Evolutionary conservation across 2,888 invertebrate species (phyloP).

Genomic region (Eilema caniola): DNA sequence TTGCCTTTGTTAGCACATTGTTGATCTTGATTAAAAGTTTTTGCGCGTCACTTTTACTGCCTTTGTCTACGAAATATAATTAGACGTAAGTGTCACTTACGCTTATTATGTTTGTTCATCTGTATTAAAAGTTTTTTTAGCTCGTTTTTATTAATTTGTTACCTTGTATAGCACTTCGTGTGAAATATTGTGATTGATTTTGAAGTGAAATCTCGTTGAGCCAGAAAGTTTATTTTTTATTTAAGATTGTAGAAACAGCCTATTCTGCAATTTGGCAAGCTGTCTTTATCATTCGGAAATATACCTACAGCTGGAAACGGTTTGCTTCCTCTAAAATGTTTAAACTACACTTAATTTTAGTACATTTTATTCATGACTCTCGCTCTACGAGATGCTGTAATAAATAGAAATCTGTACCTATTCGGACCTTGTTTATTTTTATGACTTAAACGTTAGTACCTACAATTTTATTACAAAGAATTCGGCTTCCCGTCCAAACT

Average conservation of each 20-base stretch:
- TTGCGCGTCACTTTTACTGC: conserved; percentile 36
- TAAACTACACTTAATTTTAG: too few species aligned
- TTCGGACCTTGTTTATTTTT: not conserved
- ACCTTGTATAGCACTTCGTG: not conserved
- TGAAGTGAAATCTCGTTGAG: not conserved
- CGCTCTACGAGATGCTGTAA: too few species aligned
- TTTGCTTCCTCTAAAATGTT: too few species aligned
- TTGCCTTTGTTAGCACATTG: conserved; percentile 33
- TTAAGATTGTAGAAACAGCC: too few species aligned
- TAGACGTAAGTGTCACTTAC: conserved; percentile 4
- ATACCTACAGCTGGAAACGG: too few species aligned
- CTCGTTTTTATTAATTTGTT: not conserved
- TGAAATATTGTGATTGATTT: not conserved
- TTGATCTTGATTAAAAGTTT: conserved; percentile 43
- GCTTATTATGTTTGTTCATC: not conserved
- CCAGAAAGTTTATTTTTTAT: not conserved
- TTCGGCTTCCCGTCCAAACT: not conserved
- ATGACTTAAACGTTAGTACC: not conserved
- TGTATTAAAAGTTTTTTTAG: not conserved
- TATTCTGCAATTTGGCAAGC: too few species aligned
- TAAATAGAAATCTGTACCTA: not conserved
- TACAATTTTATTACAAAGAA: not conserved
- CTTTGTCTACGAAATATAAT: conserved; percentile 9
- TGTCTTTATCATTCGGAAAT: too few species aligned
- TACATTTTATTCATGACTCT: too few species aligned